Percentiles rank a stretch among this genome's conserved stretches.
phyloP scores from a whole-genome alignment of 2,797 vertebrate genomes.

The Harpagifer antarcticus region DNA sequence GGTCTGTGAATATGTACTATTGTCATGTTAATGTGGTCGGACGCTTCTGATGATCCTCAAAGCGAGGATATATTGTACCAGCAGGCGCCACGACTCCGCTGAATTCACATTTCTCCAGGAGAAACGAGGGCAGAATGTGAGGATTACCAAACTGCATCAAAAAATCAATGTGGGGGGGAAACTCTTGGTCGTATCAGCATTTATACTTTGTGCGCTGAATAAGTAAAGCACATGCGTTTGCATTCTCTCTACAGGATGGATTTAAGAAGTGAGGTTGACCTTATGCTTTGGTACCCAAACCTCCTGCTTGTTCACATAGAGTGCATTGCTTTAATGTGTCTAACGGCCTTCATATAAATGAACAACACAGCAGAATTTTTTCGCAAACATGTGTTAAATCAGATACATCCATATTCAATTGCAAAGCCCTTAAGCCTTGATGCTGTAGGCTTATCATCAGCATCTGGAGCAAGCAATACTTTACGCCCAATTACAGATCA shows the following conservation, averaged over 20 bases:
- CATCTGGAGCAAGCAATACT: conserved; percentile 15
- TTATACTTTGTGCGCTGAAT: conserved; percentile 40
- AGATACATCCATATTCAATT: conserved; percentile 64
- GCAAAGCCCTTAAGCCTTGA: conserved; percentile 40
- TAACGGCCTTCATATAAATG: conserved; percentile 59
- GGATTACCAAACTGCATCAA: conserved; percentile 71
- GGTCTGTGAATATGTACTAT: conserved; percentile 49
- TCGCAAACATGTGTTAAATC: conserved; percentile 62
- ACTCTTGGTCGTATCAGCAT: conserved; percentile 63
- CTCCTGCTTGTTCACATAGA: conserved; percentile 24
- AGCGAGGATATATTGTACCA: conserved; percentile 61
- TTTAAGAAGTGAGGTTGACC: conserved; percentile 60
- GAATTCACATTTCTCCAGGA: conserved; percentile 68
- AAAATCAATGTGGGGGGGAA: conserved; percentile 65
- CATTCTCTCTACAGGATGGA: conserved; percentile 47
- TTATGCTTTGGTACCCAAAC: conserved; percentile 38
- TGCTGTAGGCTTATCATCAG: conserved; percentile 34
- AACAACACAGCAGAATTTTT: conserved; percentile 62
- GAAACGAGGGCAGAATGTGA: conserved; percentile 49
- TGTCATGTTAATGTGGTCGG: conserved; percentile 74
- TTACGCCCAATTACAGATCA: background rate
- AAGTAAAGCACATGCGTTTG: conserved; percentile 61
- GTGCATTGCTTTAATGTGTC: conserved; percentile 53
- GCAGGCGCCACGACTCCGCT: conserved; percentile 51
- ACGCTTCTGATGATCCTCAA: conserved; percentile 65